Evolutionary conservation across 1,140 invertebrate species (phyloP).

Genomic region (Cherax quadricarinatus): DNA sequence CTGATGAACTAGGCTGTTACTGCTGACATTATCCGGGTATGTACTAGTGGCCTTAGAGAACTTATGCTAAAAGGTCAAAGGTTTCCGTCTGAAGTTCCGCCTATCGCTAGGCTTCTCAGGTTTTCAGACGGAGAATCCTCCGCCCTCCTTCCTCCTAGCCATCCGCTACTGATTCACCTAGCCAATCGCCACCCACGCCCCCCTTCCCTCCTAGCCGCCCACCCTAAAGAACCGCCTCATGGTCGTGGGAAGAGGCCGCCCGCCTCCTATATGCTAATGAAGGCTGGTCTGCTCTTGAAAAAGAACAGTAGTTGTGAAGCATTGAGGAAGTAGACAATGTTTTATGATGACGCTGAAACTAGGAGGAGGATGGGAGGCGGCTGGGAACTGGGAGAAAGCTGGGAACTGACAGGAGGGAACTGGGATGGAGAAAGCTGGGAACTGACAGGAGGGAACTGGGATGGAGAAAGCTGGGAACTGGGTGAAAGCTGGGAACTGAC

Average conservation of each 20-base stretch:
- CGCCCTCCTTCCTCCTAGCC: too few relatives aligned
- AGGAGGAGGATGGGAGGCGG: not conserved
- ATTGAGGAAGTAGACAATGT: slow-evolving; percentile 27
- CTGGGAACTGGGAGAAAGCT: not conserved
- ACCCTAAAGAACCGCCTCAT: not conserved
- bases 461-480: not conserved
- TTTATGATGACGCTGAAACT: slow-evolving; percentile 26
- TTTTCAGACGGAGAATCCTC: too few relatives aligned
- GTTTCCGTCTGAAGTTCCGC: too few relatives aligned
- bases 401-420: not conserved
- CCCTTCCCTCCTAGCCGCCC: not conserved
- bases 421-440: not conserved
- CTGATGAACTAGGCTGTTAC: too few relatives aligned
- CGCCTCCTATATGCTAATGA: slow-evolving; percentile 49
- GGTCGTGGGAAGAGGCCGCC: slow-evolving; percentile 48
- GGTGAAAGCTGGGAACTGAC: not conserved
- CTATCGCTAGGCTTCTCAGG: too few relatives aligned
- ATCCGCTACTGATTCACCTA: too few relatives aligned
- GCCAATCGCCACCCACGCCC: not conserved
- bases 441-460: not conserved
- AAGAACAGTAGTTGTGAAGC: slow-evolving; percentile 33
- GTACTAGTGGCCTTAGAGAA: too few relatives aligned
- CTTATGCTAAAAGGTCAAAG: too few relatives aligned
- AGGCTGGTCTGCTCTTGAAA: slow-evolving; percentile 34
- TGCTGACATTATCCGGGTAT: too few relatives aligned